Evolutionary conservation across 2,113 vertebrate species (phyloP), one percentile per base, ranked within the genome.

Genomic region (Gavialis gangeticus): DNA sequence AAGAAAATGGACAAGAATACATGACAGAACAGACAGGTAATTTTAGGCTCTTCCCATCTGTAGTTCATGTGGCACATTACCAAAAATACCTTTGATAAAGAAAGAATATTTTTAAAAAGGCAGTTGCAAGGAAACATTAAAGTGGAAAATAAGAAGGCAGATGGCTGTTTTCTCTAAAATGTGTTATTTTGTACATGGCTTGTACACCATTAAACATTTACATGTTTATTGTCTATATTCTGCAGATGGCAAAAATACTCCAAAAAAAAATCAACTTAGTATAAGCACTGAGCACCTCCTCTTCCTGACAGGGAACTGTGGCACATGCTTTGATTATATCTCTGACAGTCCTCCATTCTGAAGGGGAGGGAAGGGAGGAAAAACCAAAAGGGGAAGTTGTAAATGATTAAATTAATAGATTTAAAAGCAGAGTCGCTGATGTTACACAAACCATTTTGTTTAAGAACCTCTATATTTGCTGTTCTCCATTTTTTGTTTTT

Each of bases 371-470:
- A 10, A 90, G 92, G 63, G 10, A 83, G 5, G 55, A 12, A 19
- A 63, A 13, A 25, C 10, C 28, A 55, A 27, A 18, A 67, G 28
- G 37, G 34, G 54, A 90, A 79, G 34, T 57, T 94, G 78, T 58
- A 90, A 58, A 54, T 56, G 63, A 64, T 62, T 94, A 89, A 91
- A 91, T 77, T 58, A 91, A 90, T 69, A 79, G 1, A 88, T 58
- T 83, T 85, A 69, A 25, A 82, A 85, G 57, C 27, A 90, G 4
- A 82, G 34, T 21, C 28, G 64, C 56, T 79, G 6, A 55, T 15
- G 15, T 10, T 84, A 75, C 67, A 92, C 93, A 17, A 85, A 89
- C 64, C 11, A 60, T 16, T 21, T 85, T 17, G 46, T 37, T 81
- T 55, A 66, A 79, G 75, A 82, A 85, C 37, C 37, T 63, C 66